phyloP scores from a whole-genome alignment of 2,888 invertebrate genomes.

The Standfussiana lucernea region DNA sequence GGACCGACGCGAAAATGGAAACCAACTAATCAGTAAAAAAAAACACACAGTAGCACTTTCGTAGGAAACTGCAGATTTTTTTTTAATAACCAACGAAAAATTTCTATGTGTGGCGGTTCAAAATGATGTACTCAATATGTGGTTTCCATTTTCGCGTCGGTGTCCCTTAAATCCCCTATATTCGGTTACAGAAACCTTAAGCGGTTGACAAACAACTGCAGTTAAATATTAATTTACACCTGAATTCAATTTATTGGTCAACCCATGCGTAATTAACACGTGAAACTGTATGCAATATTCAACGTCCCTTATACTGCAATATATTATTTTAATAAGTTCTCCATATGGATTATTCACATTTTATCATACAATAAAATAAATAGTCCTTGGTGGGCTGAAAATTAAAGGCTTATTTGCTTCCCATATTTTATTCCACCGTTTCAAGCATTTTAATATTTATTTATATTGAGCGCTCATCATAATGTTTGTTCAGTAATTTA shows the following conservation, averaged over 20 bases:
- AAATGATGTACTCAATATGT: too few species aligned
- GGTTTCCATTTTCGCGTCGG: too few species aligned
- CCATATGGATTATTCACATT: slow-evolving; percentile 15
- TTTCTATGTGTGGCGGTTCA: too few species aligned
- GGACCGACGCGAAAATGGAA: too few species aligned
- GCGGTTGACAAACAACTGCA: background rate
- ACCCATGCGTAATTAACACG: slow-evolving; percentile 40
- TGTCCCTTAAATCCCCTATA: too few species aligned
- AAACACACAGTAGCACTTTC: too few species aligned
- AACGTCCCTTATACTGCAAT: slow-evolving; percentile 16
- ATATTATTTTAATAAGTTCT: slow-evolving; percentile 31
- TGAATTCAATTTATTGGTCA: slow-evolving; percentile 38
- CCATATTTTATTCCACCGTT: slow-evolving; percentile 3
- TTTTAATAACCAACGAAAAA: too few species aligned
- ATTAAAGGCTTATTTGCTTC: slow-evolving; percentile 33
- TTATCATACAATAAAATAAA: slow-evolving; percentile 32
- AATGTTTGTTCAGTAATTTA: slow-evolving; percentile 21
- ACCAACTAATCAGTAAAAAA: too few species aligned
- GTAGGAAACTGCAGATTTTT: too few species aligned
- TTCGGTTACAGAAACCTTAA: background rate
- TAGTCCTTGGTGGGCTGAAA: slow-evolving; percentile 3
- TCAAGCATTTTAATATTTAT: slow-evolving; percentile 5
- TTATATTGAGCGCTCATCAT: slow-evolving; percentile 1
- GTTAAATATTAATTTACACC: slow-evolving; percentile 25
- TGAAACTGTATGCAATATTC: slow-evolving; percentile 21